Evolutionary conservation across 2,113 vertebrate genomes (phyloP).

Genomic region (Brachypteracias leptosomus): DNA sequence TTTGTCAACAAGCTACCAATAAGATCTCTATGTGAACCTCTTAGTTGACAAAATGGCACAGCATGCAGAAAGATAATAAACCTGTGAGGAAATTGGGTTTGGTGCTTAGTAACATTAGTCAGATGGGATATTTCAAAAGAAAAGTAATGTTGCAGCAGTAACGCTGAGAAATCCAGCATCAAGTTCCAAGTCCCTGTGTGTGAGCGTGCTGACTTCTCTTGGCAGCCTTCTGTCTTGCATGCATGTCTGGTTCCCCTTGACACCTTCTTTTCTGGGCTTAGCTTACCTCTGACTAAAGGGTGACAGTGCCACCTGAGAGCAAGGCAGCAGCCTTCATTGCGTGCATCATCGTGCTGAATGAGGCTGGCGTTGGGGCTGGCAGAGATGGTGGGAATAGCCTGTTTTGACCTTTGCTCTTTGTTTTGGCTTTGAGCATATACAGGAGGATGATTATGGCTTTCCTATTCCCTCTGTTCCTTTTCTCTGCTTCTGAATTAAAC

Average conservation of each 20-base stretch:
- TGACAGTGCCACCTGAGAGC: background rate
- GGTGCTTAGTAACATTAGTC: background rate
- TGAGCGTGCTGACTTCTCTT: background rate
- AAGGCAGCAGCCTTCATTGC: rapidly evolving
- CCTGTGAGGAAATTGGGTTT: background rate
- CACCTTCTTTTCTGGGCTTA: background rate
- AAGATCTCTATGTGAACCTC: background rate
- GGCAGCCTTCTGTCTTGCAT: background rate
- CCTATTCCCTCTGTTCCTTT: background rate
- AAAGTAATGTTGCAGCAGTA: background rate
- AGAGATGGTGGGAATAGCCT: background rate
- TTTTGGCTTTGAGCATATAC: background rate
- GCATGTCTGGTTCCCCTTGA: rapidly evolving
- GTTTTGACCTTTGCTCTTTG: background rate
- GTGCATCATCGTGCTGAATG: rapidly evolving
- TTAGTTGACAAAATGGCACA: background rate
- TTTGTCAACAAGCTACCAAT: background rate
- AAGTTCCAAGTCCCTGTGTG: rapidly evolving
- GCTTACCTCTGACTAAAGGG: background rate
- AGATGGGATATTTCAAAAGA: background rate
- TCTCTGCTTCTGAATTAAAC: background rate
- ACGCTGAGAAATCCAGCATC: background rate
- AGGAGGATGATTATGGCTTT: background rate
- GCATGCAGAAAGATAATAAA: background rate
- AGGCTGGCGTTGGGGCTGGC: rapidly evolving